Evolutionary conservation across 1,140 invertebrate genomes (phyloP).

Genomic region (Macrosteles quadrilineatus): DNA sequence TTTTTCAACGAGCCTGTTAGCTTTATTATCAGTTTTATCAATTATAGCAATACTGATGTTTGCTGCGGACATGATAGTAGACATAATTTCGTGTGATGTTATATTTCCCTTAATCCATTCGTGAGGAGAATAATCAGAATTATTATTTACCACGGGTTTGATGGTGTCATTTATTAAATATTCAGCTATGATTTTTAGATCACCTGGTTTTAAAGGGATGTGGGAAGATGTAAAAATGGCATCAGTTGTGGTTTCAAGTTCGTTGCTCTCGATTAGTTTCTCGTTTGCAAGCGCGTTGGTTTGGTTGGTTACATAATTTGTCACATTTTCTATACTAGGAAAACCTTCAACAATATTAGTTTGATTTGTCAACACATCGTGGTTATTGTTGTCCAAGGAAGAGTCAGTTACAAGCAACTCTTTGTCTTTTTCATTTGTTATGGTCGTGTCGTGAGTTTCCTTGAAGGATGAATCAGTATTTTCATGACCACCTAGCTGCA

Average conservation of each 20-base stretch:
- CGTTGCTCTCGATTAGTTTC: not conserved
- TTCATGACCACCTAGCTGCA: conserved; percentile 21
- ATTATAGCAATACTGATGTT: not conserved
- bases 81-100: not conserved
- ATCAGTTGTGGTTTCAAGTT: not conserved
- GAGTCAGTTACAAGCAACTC: too few relatives aligned
- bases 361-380: not conserved
- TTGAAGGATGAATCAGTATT: not conserved
- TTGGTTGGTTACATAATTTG: not conserved
- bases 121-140: not conserved
- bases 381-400: not conserved
- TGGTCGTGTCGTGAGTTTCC: not conserved
- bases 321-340: not conserved
- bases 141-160: conserved; percentile 5
- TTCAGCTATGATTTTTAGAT: conserved; percentile 35
- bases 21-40: not conserved
- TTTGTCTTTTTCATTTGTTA: not conserved
- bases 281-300: not conserved
- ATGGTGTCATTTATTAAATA: conserved; percentile 34
- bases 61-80: not conserved
- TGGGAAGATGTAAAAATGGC: conserved; percentile 1
- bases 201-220: conserved; percentile 31
- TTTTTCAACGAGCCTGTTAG: not conserved
- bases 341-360: not conserved
- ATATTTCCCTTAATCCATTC: not conserved